A percentile compares a stretch with the other conserved stretches of the same genome.
These are phyloP conservation scores for Hydrocynus forskahlii DNA, from an alignment of 2,797 vertebrate species.

Conservation along the genomic window DNA sequence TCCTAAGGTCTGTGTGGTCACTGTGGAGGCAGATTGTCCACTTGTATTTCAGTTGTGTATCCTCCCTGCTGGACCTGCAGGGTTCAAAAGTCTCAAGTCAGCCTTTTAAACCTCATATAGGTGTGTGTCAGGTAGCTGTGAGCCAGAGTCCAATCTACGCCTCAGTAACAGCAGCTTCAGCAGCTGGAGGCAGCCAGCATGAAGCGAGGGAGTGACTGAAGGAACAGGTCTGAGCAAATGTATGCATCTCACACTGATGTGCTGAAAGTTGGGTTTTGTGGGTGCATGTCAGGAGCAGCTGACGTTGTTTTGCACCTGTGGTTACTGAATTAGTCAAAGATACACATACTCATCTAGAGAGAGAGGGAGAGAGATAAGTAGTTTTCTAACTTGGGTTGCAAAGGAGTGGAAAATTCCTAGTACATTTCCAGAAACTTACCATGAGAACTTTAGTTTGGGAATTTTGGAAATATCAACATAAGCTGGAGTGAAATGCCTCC, in stretches of 20 bases:
- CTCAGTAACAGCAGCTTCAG: conserved; percentile 7
- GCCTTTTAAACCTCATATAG: no score
- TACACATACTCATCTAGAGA: background rate
- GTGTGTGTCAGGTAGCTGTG: no score
- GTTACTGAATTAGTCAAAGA: background rate
- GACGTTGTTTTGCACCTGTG: background rate
- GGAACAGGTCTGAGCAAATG: conserved; percentile 14
- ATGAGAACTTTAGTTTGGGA: no score
- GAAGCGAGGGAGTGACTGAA: conserved; percentile 10
- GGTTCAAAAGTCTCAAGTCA: background rate
- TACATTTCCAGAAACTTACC: no score
- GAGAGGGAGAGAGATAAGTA: background rate
- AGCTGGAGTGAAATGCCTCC: no score
- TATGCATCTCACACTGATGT: background rate
- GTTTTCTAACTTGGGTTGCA: background rate
- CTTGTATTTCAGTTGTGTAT: conserved; percentile 25
- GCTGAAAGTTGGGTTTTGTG: background rate
- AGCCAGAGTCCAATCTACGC: background rate
- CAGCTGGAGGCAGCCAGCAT: background rate
- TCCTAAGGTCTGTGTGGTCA: conserved; percentile 30
- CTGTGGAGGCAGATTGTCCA: conserved; percentile 24
- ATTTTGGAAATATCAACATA: no score
- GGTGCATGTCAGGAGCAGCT: background rate
- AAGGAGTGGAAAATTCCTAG: no score
- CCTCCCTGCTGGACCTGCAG: conserved; percentile 12